Base-by-base conservation (phyloP, 2,113 vertebrate genomes). In the Scomber scombrus region DNA sequence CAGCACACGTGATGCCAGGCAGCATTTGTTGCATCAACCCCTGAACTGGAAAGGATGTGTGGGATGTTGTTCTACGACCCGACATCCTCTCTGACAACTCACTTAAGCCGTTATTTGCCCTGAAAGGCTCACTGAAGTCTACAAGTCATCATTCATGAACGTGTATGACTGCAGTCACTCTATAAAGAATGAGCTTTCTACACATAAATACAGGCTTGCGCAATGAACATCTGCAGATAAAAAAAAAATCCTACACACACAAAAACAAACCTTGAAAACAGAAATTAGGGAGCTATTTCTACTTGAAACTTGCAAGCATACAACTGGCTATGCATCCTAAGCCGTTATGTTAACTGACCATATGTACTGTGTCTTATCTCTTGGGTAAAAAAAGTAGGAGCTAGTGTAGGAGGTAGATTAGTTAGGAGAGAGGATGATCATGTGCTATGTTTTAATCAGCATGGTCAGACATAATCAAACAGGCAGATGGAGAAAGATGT, bases 1-100 rank as follows among this genome's bases (percentile, higher is more conserved):
- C 83, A 85, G 90, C 62, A 63, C 86, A 78, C 29, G 68, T 80
- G 75, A 91, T 77, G 88, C 54, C 63, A 13, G 66, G 68, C 85
- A 86, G 68, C 69, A 75, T 90, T 89, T 88, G 85, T 82, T 90
- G 87, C 73, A 55, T 89, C 90, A 91, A 90, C 91, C 85, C 67
- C 78, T 90, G 84, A 83, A 89, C 82, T 89, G 87, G 88, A 92
- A 93, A 91, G 70, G 63, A 92, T 86, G 88, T 6, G 10, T n/a
- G 16, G 1, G 62, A 85, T 82, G 84, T 73, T 65, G 79, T 75
- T 90, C 54, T 43, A 60, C 74, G 58, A 67, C 47, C 49, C 6
- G 14, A 76, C 81, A 23, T 62, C 54, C 61, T 71, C 62, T 52
- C 19, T 86, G 90, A 89, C 85, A 82, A 64, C 82, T 88, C 77